Evolutionary conservation across 2,797 vertebrate genomes (phyloP), one percentile per base, ranked within the genome.

Genomic region (Ctenopoma multispine): DNA sequence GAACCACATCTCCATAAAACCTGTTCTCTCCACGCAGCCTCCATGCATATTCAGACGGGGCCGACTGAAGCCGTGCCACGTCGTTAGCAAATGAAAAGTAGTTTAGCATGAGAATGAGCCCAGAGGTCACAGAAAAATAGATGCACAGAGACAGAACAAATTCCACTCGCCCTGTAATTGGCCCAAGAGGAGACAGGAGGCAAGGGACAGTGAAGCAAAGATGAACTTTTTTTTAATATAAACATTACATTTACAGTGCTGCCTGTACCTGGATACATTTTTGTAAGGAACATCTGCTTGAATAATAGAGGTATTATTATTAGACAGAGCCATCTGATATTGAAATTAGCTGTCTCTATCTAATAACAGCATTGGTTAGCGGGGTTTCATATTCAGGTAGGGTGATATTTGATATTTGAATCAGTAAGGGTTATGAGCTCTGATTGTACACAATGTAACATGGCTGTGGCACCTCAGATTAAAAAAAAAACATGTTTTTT

Each of bases 11-110:
- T 90, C 82, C 88, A 90, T 91, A 87, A 89, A 90, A 81, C 74
- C 86, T 85, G 82, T 80, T 84, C 82, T 80, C 75, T 77, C 68
- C 61, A 50, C 65, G 11, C 75, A 47, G 64, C 60, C 60, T 3
- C 74, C 65, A 91, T 94, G 71, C 84, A 90, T 91, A 93, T 93
- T 93, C 90, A 94, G 79, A 79, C 24, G 18, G 0, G 57, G 67
- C 63, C 38, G 91, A 93, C 89, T 93, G 93, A 94, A 92, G 91
- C 83, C 63, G 73, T 90, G 93, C 93, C 93, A 94, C 65, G 24
- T 85, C 61, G 89, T 93, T 94, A 93, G 87, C 93, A 91, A 93
- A 89, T 92, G 87, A 94, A 93, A 93, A 90, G 92, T 90, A 89
- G 85, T 91, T 94, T 93, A 91, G 82, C 92, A 93, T 92, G 87